A percentile compares a stretch with the other conserved stretches of the same genome.
Conservation (phyloP, 2,797 vertebrate species). For the Anabacerthia variegaticeps region DNA sequence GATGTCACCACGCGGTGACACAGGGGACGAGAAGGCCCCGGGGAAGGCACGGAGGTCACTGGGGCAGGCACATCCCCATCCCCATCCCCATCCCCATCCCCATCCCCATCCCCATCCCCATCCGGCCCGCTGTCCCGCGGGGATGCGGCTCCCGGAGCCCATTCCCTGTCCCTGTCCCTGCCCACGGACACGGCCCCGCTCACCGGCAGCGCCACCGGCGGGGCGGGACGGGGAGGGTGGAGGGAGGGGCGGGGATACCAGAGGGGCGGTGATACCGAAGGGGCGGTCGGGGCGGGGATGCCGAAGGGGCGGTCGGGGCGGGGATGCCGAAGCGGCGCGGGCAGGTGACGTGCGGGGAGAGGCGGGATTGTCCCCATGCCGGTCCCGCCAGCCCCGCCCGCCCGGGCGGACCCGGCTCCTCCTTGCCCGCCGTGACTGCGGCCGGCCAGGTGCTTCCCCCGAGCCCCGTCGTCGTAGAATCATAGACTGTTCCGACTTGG, state of each 20-base stretch:
- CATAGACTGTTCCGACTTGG: rapidly evolving
- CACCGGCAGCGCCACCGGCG: neutral
- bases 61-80: neutral
- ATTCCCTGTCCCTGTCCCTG: too few relatives aligned
- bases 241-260: neutral
- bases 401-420: neutral
- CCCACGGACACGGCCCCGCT: neutral
- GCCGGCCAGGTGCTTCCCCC: neutral
- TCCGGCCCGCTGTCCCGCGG: too few relatives aligned
- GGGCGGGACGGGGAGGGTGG: too few relatives aligned
- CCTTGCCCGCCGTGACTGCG: neutral
- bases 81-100: too few relatives aligned
- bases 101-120: too few relatives aligned
- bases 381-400: neutral
- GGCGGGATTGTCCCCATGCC: neutral
- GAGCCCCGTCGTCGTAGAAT: rapidly evolving
- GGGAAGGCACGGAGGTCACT: too few relatives aligned
- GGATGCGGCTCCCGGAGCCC: too few relatives aligned
- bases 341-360: neutral
- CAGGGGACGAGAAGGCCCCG: too few relatives aligned
- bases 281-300: too few relatives aligned
- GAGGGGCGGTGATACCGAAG: too few relatives aligned
- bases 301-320: neutral
- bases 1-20: neutral
- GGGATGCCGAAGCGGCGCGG: neutral